These are phyloP conservation scores for Mycalesis mineus DNA, from an alignment of 2,888 invertebrate species.

Conservation along the genomic window DNA sequence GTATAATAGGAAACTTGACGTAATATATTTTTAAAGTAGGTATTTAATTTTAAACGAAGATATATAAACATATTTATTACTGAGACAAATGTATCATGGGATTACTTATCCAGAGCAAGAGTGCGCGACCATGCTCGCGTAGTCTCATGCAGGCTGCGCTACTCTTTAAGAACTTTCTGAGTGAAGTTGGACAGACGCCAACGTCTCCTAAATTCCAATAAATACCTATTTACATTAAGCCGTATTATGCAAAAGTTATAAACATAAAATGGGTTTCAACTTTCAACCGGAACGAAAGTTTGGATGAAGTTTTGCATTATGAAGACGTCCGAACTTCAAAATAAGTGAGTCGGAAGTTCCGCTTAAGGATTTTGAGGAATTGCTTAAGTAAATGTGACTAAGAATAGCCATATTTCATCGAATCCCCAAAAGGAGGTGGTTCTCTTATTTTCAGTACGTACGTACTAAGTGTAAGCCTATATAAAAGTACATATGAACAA, in stretches of 20 bases:
- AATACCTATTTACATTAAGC: slow-evolving; percentile 2
- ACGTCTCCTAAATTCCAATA: background rate
- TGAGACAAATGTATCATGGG: no score
- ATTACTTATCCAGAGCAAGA: background rate
- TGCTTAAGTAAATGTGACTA: no score
- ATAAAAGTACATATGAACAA: no score
- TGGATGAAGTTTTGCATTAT: slow-evolving; percentile 13
- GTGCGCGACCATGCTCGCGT: background rate
- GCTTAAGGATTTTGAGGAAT: background rate
- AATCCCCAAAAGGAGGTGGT: no score
- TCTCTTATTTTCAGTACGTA: no score
- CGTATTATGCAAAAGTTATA: slow-evolving; percentile 20
- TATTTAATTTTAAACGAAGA: no score
- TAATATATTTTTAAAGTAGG: no score
- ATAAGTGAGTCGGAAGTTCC: slow-evolving; percentile 5
- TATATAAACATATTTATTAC: no score
- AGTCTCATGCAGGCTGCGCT: background rate
- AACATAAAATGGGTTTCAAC: slow-evolving; percentile 14
- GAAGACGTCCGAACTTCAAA: slow-evolving; percentile 10
- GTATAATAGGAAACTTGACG: no score
- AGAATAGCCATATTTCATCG: no score
- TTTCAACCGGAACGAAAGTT: slow-evolving; percentile 17
- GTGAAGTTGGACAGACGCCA: slow-evolving; percentile 21
- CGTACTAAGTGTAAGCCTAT: no score
- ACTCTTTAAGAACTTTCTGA: background rate